Base-by-base conservation (phyloP, 92 coral and sea anemone genomes). In the Paramuricea clavata region DNA sequence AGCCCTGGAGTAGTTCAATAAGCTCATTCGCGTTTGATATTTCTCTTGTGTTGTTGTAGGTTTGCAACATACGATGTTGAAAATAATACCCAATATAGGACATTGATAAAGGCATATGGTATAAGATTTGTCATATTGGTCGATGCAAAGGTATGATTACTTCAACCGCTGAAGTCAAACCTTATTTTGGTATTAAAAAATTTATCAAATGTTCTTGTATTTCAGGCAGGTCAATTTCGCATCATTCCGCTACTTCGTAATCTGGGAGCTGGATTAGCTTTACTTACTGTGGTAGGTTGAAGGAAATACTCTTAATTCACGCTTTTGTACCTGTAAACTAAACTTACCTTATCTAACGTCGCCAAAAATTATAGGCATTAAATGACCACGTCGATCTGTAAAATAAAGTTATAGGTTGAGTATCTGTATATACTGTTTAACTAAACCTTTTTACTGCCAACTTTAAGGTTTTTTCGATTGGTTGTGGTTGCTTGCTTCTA, bases 261-360 rank as follows among this genome's bases (percentile, higher is more conserved):
- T 86, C 27, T 96, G 72, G 99, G 99, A 19, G 95, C 99, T 31
- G 99, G 99, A 47, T 89, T 96, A 33, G 99, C 99, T 57, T 95
- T 96, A 30, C 94, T 96, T 33, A 93, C 94, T 74, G 64, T 96
- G 71, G 99, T 96, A 86, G 92, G 98, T 54, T 42, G n/a, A n/a
- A n/a, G n/a, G n/a, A n/a, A n/a, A n/a, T n/a, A n/a, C n/a, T n/a
- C n/a, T n/a, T n/a, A n/a, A n/a, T n/a, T n/a, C n/a, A n/a, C n/a
- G n/a, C n/a, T n/a, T n/a, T n/a, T n/a, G n/a, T n/a, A n/a, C n/a
- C n/a, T n/a, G n/a, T n/a, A n/a, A n/a, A n/a, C n/a, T n/a, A n/a
- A n/a, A n/a, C n/a, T n/a, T n/a, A n/a, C n/a, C n/a, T n/a, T n/a
- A n/a, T n/a, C n/a, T n/a, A n/a, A n/a, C n/a, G n/a, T n/a, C n/a